Conservation (phyloP, 2,113 vertebrate genomes). For the Capricornis sumatraensis region DNA sequence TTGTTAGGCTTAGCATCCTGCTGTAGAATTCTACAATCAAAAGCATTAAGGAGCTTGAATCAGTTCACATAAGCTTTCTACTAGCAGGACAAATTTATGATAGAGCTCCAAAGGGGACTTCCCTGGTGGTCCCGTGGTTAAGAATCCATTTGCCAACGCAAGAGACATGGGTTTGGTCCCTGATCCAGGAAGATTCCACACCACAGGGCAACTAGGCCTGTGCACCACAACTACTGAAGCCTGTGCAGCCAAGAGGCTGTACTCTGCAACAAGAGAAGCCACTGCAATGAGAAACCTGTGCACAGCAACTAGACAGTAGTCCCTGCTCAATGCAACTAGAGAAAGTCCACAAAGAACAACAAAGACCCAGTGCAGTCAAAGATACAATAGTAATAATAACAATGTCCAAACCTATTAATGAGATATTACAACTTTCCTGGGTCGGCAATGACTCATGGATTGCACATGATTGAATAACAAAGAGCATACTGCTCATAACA, state of each 20-base stretch:
- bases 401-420: not conserved
- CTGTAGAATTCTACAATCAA: not conserved
- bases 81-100: not conserved
- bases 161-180: not conserved
- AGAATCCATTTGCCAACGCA: not conserved
- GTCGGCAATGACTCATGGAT: not conserved
- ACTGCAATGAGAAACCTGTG: not conserved
- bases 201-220: not conserved
- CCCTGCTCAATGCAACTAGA: not conserved
- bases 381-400: not conserved
- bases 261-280: not conserved
- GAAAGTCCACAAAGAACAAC: not conserved
- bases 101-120: not conserved
- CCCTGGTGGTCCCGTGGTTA: not conserved
- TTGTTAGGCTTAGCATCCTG: not conserved
- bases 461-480: not conserved
- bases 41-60: not conserved
- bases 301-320: not conserved
- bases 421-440: not conserved
- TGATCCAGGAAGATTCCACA: not conserved
- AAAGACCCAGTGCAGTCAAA: not conserved
- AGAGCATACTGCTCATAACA: not conserved
- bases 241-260: not conserved
- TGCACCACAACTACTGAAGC: not conserved
- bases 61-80: not conserved